Evolutionary conservation across 2,113 vertebrate genomes (phyloP), one percentile per base, ranked within the genome.

Genomic region (Hypocryptadius cinnamomeus): DNA sequence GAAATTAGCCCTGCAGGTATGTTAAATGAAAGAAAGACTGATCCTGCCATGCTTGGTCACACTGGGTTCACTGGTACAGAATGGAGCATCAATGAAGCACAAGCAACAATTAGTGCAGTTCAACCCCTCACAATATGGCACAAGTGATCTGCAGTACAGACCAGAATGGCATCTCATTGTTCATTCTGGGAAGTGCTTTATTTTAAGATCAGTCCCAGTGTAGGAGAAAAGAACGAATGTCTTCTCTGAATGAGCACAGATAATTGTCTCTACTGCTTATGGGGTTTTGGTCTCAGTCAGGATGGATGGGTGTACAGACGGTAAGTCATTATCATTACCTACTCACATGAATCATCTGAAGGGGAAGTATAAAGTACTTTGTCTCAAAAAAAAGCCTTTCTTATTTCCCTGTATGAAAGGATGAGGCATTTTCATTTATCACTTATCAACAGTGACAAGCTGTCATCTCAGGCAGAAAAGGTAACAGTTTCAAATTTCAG

Each of bases 271-370:
- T 57, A 5, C 40, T 50, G 72, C 82, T 96, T 45, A 71, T 40
- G 44, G 82, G 90, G 85, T 30, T 94, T 6, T 81, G 85, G 87
- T 84, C 91, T 92, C 72, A 51, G 79, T 65, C 28, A 81, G 81
- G 85, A 95, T 95, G 93, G 94, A 96, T 95, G 85, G 74, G 65
- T 28, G 78, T 93, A 71, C 16, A 74, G 92, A 95, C 68, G 0
- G 82, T 60, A 97, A 96, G 82, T 82, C 85, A 89, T 96, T 96
- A 95, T 86, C 95, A 74, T 96, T 95, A 96, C 85, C 85, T 71
- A 91, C 83, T 96, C 83, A 84, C 69, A 94, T 96, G 92, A 92
- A 85, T 97, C 78, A 94, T 95, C 78, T 87, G 53, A 79, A 68
- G 40, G 89, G 70, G 94, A 96, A 95, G 56, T 76, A 83, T 89